Conservation (phyloP, 2,888 invertebrate species). For the Sphaerophoria rueppellii region DNA sequence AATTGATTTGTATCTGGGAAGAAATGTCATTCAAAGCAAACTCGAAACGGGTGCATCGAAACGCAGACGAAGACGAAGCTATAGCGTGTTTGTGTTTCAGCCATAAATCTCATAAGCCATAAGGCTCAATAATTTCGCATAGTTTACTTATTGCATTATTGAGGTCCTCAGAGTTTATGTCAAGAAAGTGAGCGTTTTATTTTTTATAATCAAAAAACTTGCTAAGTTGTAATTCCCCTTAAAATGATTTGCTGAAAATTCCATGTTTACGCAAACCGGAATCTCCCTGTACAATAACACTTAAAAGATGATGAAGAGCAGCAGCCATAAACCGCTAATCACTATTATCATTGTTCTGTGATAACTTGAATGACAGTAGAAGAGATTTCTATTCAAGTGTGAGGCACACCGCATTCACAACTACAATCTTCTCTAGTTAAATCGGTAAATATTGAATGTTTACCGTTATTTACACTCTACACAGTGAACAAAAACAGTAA, state of each 20-base stretch:
- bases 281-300: conserved; percentile 15
- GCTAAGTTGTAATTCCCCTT: conserved; percentile 1
- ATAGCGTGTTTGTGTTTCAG: no score
- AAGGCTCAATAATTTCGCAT: no score
- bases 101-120: no score
- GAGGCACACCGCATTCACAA: not conserved
- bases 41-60: no score
- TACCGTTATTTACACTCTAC: conserved; percentile 36
- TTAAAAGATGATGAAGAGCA: not conserved
- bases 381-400: conserved; percentile 20
- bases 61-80: no score
- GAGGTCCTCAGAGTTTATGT: conserved; percentile 34
- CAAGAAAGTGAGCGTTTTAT: conserved; percentile 3
- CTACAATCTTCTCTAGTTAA: not conserved
- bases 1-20: no score
- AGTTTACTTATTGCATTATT: conserved; percentile 1
- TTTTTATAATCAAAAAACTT: not conserved
- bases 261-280: conserved; percentile 25
- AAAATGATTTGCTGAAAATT: not conserved
- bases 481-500: conserved; percentile 48
- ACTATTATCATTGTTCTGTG: conserved; percentile 3
- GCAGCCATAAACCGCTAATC: conserved; percentile 17
- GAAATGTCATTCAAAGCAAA: no score
- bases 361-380: conserved; percentile 36
- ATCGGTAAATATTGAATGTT: conserved; percentile 57